Base-by-base conservation (phyloP, 2,113 vertebrate species). In the Blennius ocellaris region DNA sequence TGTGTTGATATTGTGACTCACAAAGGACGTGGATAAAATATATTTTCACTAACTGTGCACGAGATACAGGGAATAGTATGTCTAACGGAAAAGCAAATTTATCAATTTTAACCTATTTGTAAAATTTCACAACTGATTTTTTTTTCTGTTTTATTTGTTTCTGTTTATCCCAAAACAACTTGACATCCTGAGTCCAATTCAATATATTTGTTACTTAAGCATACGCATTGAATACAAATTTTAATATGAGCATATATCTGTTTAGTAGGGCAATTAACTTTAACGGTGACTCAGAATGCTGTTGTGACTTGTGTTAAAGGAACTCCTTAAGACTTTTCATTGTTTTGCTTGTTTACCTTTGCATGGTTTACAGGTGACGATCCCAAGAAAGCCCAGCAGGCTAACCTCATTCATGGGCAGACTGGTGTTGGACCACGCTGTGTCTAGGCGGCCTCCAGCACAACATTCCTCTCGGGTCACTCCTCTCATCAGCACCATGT, bases 381-480 rank as follows among this genome's bases (percentile, higher is more conserved):
- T 95, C 54, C 97, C 97, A 76, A 99, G 88, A 88, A 98, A 95
- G 52, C 96, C 95, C 87, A 99, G 92, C 62, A 99, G 94, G 92
- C 95, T 96, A 92, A 99, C 95, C 82, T 98, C 97, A 86, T 96
- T 97, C 86, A 96, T 96, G 0, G 96, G 95, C 68, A 97, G 93
- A 58, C 95, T 97, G 85, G 94, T 91, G 86, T 97, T 98, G 76
- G 97, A 97, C 97, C 97, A 99, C 4, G 97, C 97, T 0, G 94
- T 95, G 15, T 99, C 96, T 36, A 96, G 91, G 9, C 94, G 95
- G 48, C 93, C 93, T 0, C 96, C 94, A 5, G 93, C 91, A 3
- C 97, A 99, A 78, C 97, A 99, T 80, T 99, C 97, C 49, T 96
- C 96, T 85, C 87, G 94, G 65, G 93, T 96, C 85, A 98, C 95